Percentiles rank a stretch among this genome's conserved stretches.
These are phyloP conservation scores for Myotis findleyi DNA, from an alignment of 2,797 vertebrate species.

Conservation along the genomic window DNA sequence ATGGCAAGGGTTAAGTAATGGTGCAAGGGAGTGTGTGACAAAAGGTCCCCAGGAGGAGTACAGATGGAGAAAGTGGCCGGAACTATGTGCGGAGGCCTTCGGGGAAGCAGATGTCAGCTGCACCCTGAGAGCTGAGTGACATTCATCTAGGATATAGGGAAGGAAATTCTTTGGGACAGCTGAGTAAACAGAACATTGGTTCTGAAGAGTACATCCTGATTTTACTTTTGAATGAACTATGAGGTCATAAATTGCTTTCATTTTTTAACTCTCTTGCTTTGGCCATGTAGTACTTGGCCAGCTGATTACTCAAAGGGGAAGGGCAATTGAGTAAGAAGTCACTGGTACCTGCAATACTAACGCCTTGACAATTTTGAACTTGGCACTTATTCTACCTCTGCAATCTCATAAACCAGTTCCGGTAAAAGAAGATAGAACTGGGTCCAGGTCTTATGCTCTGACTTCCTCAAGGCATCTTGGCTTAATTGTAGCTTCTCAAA, in stretches of 20 bases:
- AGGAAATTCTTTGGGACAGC: not conserved
- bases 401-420: not conserved
- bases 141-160: not conserved
- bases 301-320: not conserved
- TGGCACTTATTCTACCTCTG: not conserved
- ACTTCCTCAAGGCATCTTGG: not conserved
- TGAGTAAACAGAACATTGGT: not conserved
- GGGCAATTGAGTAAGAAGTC: not conserved
- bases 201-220: not conserved
- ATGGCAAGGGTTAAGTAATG: not conserved
- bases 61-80: not conserved
- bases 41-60: not conserved
- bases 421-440: not conserved
- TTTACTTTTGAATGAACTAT: slow-evolving; percentile 24
- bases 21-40: not conserved
- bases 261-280: not conserved
- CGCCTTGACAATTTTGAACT: not conserved
- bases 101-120: not conserved
- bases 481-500: not conserved
- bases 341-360: not conserved
- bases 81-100: not conserved
- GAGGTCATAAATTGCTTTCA: not conserved
- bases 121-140: not conserved
- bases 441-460: not conserved
- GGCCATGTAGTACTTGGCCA: not conserved